Percentiles rank a stretch among this genome's conserved stretches.
Conservation (phyloP, 1,140 invertebrate genomes). For the Tetranychus cinnabarinus region DNA sequence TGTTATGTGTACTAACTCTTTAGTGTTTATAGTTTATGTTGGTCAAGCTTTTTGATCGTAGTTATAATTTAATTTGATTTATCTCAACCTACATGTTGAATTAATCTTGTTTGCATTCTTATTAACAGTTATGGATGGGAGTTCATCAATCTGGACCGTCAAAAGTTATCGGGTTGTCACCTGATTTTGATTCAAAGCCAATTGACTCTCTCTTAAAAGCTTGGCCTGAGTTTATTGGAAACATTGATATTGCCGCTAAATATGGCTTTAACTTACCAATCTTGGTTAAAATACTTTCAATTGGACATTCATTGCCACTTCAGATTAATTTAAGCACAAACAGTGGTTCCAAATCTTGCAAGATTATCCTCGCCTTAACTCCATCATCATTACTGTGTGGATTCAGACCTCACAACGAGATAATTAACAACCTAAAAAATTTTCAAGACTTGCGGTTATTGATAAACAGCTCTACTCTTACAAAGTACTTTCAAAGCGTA, state of each 20-base stretch:
- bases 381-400: conserved; percentile 82
- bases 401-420: conserved; percentile 58
- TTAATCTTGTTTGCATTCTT: too few relatives aligned
- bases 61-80: too few relatives aligned
- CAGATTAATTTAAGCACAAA: conserved; percentile 88
- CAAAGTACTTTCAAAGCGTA: too few relatives aligned
- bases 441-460: conserved; percentile 41
- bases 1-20: too few relatives aligned
- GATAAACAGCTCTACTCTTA: conserved; percentile 23
- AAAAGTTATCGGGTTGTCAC: conserved; percentile 14
- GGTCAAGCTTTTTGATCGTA: too few relatives aligned
- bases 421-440: conserved; percentile 27
- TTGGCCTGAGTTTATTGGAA: conserved; percentile 42
- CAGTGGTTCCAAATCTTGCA: conserved; percentile 65
- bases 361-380: conserved; percentile 83
- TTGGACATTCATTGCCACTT: conserved; percentile 76
- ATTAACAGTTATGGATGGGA: conserved; percentile 71
- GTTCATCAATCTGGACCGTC: conserved; percentile 79
- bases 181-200: conserved; percentile 20
- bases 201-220: conserved; percentile 41
- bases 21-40: too few relatives aligned
- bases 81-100: too few relatives aligned
- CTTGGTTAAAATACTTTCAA: conserved; percentile 82
- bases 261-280: conserved; percentile 62
- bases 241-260: conserved; percentile 27